These are phyloP conservation scores for Sympetrum striolatum DNA, from an alignment of 2,888 invertebrate genomes.

Conservation along the genomic window DNA sequence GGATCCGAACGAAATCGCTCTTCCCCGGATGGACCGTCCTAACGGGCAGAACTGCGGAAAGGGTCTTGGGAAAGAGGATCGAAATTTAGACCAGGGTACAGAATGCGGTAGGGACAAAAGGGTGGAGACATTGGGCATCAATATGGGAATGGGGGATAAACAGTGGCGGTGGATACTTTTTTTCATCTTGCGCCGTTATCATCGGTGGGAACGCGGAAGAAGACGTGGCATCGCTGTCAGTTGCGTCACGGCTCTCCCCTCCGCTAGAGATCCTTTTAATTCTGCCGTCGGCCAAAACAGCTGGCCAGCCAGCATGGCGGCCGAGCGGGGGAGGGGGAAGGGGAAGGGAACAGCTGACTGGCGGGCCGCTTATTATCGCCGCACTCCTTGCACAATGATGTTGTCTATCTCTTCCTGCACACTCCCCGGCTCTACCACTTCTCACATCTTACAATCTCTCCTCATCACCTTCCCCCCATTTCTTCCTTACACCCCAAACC, in stretches of 20 bases:
- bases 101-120: neutral
- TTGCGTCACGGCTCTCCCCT: neutral
- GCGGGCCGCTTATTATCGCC: neutral
- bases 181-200: neutral
- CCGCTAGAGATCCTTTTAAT: neutral
- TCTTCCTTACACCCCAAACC: too few species aligned
- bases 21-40: too few species aligned
- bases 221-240: neutral
- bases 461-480: too few species aligned
- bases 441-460: too few species aligned
- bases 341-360: neutral
- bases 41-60: too few species aligned
- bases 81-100: neutral
- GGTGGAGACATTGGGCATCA: neutral
- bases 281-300: neutral
- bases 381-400: too few species aligned
- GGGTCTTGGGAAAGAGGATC: neutral
- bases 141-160: neutral
- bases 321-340: neutral
- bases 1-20: too few species aligned
- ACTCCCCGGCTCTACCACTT: too few species aligned
- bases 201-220: neutral
- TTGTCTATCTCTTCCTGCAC: too few species aligned
- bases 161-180: neutral
- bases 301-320: neutral